A percentile compares a stretch with the other conserved stretches of the same genome.
Evolutionary conservation across 2,888 invertebrate genomes (phyloP).

Genomic region (Nomada flava): DNA sequence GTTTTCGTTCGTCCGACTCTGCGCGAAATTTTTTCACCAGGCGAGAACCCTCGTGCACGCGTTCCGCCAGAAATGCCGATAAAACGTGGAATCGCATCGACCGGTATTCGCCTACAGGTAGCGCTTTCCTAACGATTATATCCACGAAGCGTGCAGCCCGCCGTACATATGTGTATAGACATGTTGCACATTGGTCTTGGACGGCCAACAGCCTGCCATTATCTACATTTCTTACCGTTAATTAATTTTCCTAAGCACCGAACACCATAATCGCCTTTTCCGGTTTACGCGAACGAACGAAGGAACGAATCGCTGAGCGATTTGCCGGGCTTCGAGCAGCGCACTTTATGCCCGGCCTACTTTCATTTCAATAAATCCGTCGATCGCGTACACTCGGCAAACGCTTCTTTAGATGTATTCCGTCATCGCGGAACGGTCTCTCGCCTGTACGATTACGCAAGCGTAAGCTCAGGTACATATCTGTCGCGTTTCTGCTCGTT

Average conservation of each 20-base stretch:
- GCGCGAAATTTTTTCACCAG: slow-evolving; percentile 1
- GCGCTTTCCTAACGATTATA: slow-evolving; percentile 59
- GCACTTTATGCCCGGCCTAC: slow-evolving; percentile 47
- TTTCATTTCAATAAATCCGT: slow-evolving; percentile 57
- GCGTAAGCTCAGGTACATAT: not conserved
- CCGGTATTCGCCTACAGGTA: slow-evolving; percentile 23
- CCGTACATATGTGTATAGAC: not conserved
- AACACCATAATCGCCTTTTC: slow-evolving; percentile 46
- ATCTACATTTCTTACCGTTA: slow-evolving; percentile 60
- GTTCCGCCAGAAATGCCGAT: slow-evolving; percentile 20
- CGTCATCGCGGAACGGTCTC: not conserved
- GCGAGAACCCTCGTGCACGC: slow-evolving; percentile 45
- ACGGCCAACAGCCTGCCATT: slow-evolving; percentile 43
- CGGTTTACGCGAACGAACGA: slow-evolving; percentile 11
- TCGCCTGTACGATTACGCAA: slow-evolving; percentile 40
- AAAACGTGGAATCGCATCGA: slow-evolving; percentile 43
- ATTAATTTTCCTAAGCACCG: slow-evolving; percentile 56
- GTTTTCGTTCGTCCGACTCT: no score
- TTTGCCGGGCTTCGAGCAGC: slow-evolving; percentile 11
- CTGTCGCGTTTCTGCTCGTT: slow-evolving; percentile 21
- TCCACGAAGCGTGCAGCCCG: slow-evolving; percentile 24
- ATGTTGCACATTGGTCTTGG: not conserved
- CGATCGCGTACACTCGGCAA: slow-evolving; percentile 22
- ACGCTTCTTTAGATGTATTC: not conserved
- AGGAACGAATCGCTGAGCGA: not conserved